Evolutionary conservation across 1,140 invertebrate genomes (phyloP).

Genomic region (Magallana ariakensis): DNA sequence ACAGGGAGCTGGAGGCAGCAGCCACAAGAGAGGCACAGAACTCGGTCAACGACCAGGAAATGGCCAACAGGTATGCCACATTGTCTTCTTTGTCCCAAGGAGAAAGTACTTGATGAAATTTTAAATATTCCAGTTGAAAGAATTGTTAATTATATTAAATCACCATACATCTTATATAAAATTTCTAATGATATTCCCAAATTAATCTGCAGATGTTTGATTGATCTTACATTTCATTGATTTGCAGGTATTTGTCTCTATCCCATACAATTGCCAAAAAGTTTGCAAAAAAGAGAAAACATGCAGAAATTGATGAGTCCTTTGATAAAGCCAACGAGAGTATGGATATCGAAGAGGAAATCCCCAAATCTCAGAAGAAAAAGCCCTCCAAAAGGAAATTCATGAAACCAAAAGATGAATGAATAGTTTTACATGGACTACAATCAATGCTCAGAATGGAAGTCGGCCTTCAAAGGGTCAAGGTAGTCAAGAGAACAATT

Average conservation of each 20-base stretch:
- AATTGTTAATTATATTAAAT: too few species aligned
- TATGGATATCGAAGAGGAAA: not conserved
- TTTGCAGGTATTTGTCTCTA: constrained; percentile 55
- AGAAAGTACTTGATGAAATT: too few species aligned
- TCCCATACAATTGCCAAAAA: constrained; percentile 60
- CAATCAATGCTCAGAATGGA: too few species aligned
- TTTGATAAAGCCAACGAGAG: not conserved
- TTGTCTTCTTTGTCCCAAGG: not conserved
- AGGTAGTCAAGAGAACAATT: too few species aligned
- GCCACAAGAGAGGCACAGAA: constrained; percentile 55
- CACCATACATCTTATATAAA: too few species aligned
- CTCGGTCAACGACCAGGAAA: constrained; percentile 58
- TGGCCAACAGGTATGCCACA: constrained; percentile 56
- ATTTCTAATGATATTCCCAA: too few species aligned
- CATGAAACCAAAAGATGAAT: constrained; percentile 35
- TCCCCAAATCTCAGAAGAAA: not conserved
- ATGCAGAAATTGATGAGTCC: constrained; percentile 47
- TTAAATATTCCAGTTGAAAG: too few species aligned
- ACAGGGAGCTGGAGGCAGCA: constrained; percentile 51
- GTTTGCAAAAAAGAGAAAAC: constrained; percentile 57
- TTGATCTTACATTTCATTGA: not conserved
- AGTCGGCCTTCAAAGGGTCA: too few species aligned
- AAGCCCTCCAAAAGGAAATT: not conserved
- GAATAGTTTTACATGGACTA: not conserved
- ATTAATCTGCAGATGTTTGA: not conserved